Percentiles rank a stretch among this genome's conserved stretches.
These are phyloP conservation scores for Aplochiton taeniatus DNA, from an alignment of 2,797 vertebrate genomes.

Conservation along the genomic window DNA sequence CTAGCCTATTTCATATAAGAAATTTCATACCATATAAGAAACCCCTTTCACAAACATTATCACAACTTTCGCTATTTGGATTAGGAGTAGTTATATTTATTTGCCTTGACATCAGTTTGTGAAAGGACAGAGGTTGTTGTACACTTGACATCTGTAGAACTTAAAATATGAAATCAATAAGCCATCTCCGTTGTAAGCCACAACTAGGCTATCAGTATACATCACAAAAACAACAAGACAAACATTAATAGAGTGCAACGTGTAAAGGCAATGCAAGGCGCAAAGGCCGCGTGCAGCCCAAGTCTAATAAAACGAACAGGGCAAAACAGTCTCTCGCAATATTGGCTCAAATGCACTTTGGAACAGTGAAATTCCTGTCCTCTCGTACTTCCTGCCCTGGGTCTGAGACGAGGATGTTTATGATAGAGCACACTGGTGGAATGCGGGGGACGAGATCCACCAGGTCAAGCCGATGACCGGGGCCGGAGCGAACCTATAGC, in stretches of 20 bases:
- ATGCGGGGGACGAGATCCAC: conserved; percentile 73
- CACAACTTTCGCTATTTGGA: not conserved
- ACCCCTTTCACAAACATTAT: not conserved
- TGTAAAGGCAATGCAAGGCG: conserved; percentile 2
- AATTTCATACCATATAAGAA: conserved; percentile 6
- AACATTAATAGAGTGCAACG: not conserved
- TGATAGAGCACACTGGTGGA: conserved; percentile 70
- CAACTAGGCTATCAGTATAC: not conserved
- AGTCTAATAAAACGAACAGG: conserved; percentile 20
- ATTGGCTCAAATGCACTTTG: conserved; percentile 58
- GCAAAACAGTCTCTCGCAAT: conserved; percentile 39
- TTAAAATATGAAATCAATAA: conserved; percentile 11
- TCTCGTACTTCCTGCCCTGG: conserved; percentile 72
- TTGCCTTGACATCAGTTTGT: no score
- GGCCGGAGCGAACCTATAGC: conserved; percentile 32
- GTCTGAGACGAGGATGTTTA: conserved; percentile 77
- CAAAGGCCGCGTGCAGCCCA: conserved; percentile 3
- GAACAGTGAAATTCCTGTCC: conserved; percentile 75
- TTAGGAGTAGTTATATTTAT: conserved; percentile 16
- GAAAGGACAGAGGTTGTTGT: no score
- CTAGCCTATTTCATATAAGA: not conserved
- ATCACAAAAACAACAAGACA: conserved; percentile 6
- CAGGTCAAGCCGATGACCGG: conserved; percentile 68
- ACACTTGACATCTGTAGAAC: not conserved
- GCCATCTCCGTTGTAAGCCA: not conserved